Conservation (phyloP, 2,113 vertebrate genomes). For the Ceyx cyanopectus region DNA sequence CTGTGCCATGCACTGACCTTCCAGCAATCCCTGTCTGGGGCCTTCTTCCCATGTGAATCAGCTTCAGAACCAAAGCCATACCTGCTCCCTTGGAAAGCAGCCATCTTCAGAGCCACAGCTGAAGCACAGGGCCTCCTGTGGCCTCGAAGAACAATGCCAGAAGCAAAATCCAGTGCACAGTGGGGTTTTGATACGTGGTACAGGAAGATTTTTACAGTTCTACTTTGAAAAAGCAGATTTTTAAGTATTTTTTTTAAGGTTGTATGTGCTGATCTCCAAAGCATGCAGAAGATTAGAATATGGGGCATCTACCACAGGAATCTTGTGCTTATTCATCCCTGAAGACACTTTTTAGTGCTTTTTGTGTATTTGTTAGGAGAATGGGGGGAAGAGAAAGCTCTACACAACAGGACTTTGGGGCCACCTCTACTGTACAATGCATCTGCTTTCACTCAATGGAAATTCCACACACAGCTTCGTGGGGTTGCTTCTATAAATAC, state of each 20-base stretch:
- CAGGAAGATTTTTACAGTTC: background rate
- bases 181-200: background rate
- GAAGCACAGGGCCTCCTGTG: background rate
- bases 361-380: background rate
- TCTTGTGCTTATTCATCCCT: background rate
- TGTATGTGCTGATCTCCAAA: background rate
- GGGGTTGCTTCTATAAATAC: background rate
- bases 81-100: background rate
- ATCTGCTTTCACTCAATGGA: background rate
- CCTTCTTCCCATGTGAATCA: background rate
- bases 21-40: background rate
- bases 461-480: background rate
- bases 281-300: background rate
- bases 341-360: background rate
- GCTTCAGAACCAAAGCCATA: background rate
- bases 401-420: background rate
- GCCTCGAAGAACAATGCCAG: background rate
- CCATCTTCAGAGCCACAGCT: background rate
- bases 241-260: background rate
- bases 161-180: background rate
- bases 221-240: background rate
- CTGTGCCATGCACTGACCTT: background rate
- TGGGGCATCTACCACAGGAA: background rate
- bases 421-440: background rate
- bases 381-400: background rate